Conservation (phyloP, 2,797 vertebrate species). For the Eurystomus glaucurus region DNA sequence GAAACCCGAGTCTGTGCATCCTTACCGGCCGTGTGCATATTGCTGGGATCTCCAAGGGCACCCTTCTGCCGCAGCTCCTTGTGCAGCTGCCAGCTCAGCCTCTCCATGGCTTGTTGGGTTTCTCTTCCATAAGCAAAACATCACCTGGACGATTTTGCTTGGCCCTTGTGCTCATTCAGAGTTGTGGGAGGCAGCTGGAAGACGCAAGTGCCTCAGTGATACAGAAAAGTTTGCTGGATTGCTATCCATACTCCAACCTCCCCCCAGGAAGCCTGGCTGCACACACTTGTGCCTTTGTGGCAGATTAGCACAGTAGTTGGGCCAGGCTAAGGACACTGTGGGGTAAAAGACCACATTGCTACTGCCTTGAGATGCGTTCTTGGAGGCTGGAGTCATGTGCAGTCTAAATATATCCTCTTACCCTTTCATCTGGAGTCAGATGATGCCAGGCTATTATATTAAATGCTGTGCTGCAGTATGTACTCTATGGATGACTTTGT, state of each 20-base stretch:
- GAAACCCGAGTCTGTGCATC: background rate
- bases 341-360: background rate
- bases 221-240: background rate
- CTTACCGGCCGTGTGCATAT: fast-evolving
- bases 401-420: slow-evolving; percentile 28
- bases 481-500: slow-evolving; percentile 9
- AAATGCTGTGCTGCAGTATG: background rate
- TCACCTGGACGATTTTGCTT: background rate
- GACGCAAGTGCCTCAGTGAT: background rate
- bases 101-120: background rate
- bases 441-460: slow-evolving; percentile 22
- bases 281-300: background rate
- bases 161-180: background rate
- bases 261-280: background rate
- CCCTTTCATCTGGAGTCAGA: slow-evolving; percentile 42
- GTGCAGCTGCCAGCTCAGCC: background rate
- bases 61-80: fast-evolving
- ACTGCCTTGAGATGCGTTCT: background rate
- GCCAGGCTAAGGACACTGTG: background rate
- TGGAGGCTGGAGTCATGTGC: slow-evolving; percentile 2
- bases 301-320: background rate
- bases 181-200: background rate
- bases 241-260: background rate
- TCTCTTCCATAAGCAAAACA: slow-evolving; percentile 20
- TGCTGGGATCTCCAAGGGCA: slow-evolving; percentile 8